Evolutionary conservation across 2,888 invertebrate species (phyloP), one percentile per base, ranked within the genome.

Genomic region (Oxycera nigricornis): DNA sequence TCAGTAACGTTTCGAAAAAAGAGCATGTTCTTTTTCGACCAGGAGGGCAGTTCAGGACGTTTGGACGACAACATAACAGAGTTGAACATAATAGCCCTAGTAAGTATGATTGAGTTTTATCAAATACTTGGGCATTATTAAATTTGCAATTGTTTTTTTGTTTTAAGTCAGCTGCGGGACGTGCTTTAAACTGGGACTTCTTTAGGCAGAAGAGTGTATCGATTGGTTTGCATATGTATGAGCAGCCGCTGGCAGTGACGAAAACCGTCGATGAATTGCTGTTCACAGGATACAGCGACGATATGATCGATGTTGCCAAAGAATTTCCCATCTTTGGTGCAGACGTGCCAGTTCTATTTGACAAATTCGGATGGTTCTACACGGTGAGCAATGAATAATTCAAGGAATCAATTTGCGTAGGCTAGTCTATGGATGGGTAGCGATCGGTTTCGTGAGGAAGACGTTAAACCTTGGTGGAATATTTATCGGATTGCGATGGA

Each of bases 311-410:
- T 46, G 83, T 92, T 76, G 91, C 91, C 0, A 87, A 87, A 77
- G 87, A 86, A 77, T 80, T 91, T 73, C 89, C 90, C 0, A 82
- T 88, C 0, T 87, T 89, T 26, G 86, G 87, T 0, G 81, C 81
- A 35, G 84, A 89, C 81, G 88, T 88, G 0, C 87, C 89, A 0
- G 89, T 90, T 0, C 89, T 89, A 0, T 90, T 90, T 76, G 95
- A 95, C 80, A 89, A 88, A 80, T 95, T 96, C 82, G 96, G 94
- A 11, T 92, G 95, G 91, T 96, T 96, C 85, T 95, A 94, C 79
- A 87, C 86, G 80, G 91, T 91, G 84, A 80, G 80, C 74, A 9
- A 17, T n/a, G n/a, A n/a, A n/a, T n/a, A n/a, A n/a, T n/a, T n/a
- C n/a, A n/a, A n/a, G n/a, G n/a, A n/a, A n/a, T n/a, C n/a, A n/a